Percentiles rank a stretch among this genome's conserved stretches.
phyloP scores from a whole-genome alignment of 2,113 vertebrate genomes.

The Zapornia atra region DNA sequence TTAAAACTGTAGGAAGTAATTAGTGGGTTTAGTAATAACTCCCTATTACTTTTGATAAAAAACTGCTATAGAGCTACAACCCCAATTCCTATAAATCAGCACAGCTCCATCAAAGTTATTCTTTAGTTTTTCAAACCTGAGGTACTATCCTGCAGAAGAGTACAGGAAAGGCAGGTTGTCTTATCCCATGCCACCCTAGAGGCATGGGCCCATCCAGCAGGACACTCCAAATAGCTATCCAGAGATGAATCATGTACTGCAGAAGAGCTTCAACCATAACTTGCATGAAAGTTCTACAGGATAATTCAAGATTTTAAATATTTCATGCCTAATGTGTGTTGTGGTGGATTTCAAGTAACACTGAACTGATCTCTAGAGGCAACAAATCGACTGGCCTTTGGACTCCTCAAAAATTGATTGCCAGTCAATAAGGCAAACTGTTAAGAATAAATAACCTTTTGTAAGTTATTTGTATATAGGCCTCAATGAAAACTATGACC shows the following conservation, averaged over 20 bases:
- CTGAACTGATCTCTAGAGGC: background rate
- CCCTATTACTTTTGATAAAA: background rate
- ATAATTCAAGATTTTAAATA: background rate
- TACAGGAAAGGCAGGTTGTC: background rate
- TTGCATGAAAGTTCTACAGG: background rate
- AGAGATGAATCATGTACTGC: background rate
- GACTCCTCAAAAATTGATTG: background rate
- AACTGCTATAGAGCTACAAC: background rate
- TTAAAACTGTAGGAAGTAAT: conserved; percentile 13
- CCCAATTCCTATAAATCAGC: background rate
- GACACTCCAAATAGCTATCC: background rate
- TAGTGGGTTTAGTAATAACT: background rate
- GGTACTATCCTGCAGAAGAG: background rate
- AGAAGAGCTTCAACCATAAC: background rate
- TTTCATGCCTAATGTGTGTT: background rate
- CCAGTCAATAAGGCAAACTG: background rate
- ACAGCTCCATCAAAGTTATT: background rate
- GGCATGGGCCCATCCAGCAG: background rate
- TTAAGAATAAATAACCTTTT: background rate
- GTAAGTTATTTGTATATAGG: background rate
- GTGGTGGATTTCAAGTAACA: background rate
- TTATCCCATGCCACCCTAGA: background rate
- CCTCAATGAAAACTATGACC: background rate
- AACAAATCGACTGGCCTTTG: background rate
- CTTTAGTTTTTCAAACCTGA: background rate